Conservation (phyloP, 2,888 invertebrate species). For the Pseudoips prasinana region DNA sequence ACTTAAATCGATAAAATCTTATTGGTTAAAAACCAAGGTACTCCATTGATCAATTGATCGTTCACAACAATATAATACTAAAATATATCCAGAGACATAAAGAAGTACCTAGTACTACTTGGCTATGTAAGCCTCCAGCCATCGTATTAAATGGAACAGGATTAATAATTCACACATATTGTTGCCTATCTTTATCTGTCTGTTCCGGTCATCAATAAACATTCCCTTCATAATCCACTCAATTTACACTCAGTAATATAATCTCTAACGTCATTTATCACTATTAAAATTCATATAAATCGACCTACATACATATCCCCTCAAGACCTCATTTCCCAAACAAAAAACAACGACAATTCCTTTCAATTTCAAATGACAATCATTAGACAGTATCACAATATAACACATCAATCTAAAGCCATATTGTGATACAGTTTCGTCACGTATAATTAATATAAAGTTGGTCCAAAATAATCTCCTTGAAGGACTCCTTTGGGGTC, state of each 20-base stretch:
- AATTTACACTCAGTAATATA: slow-evolving; percentile 1
- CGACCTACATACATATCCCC: slow-evolving; percentile 26
- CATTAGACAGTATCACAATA: slow-evolving; percentile 37
- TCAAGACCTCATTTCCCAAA: slow-evolving; percentile 14
- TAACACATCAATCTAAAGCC: slow-evolving; percentile 33
- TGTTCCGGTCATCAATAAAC: too few species aligned
- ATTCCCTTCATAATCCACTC: slow-evolving; percentile 5
- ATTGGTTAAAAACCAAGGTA: too few species aligned
- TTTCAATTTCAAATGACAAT: slow-evolving; percentile 37
- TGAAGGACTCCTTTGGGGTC: slow-evolving; percentile 58
- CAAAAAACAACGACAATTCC: slow-evolving; percentile 23
- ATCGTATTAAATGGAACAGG: too few species aligned
- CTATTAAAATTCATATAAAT: slow-evolving; percentile 15
- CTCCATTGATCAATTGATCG: too few species aligned
- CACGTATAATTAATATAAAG: slow-evolving; percentile 71
- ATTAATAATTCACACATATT: too few species aligned
- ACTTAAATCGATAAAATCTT: too few species aligned
- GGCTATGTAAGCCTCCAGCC: too few species aligned
- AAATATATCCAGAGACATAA: too few species aligned
- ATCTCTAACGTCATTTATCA: slow-evolving; percentile 9
- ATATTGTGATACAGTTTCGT: slow-evolving; percentile 70
- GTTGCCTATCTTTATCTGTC: too few species aligned
- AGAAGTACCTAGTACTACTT: too few species aligned
- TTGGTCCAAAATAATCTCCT: slow-evolving; percentile 57
- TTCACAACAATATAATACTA: too few species aligned